These are phyloP conservation scores for Tetranychus urticae DNA, from an alignment of 1,140 invertebrate species.

Conservation along the genomic window DNA sequence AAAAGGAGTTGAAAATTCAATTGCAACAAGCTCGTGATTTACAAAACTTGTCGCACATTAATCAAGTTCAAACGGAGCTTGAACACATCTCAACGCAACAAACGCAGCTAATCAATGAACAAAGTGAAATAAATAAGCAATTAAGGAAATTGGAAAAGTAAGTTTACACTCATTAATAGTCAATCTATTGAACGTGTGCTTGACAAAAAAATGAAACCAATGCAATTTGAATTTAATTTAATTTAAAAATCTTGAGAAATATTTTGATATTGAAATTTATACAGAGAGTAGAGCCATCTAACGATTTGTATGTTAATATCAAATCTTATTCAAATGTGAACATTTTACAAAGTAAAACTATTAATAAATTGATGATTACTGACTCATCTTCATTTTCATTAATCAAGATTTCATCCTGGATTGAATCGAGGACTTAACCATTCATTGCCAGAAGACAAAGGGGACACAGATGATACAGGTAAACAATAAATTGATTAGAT, in stretches of 20 bases:
- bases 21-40: slow-evolving; percentile 18
- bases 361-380: too few relatives aligned
- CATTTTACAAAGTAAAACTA: too few relatives aligned
- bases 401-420: too few relatives aligned
- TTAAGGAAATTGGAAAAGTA: slow-evolving; percentile 17
- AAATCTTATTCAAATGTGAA: too few relatives aligned
- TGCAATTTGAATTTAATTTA: too few relatives aligned
- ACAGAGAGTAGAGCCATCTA: too few relatives aligned
- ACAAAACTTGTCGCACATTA: slow-evolving; percentile 16
- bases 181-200: neutral
- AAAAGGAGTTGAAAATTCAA: slow-evolving; percentile 24
- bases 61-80: slow-evolving; percentile 22
- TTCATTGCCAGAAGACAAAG: slow-evolving; percentile 25
- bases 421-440: neutral
- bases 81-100: slow-evolving; percentile 25
- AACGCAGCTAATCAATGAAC: slow-evolving; percentile 27
- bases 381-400: too few relatives aligned
- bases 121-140: slow-evolving; percentile 26
- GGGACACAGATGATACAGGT: slow-evolving; percentile 33
- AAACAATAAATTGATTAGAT: neutral
- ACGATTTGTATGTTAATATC: too few relatives aligned
- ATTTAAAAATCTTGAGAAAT: too few relatives aligned
- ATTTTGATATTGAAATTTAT: too few relatives aligned
- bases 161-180: neutral
- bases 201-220: neutral